Base-by-base conservation (phyloP, 2,797 vertebrate genomes). In the Pyrocephalus nanus region DNA sequence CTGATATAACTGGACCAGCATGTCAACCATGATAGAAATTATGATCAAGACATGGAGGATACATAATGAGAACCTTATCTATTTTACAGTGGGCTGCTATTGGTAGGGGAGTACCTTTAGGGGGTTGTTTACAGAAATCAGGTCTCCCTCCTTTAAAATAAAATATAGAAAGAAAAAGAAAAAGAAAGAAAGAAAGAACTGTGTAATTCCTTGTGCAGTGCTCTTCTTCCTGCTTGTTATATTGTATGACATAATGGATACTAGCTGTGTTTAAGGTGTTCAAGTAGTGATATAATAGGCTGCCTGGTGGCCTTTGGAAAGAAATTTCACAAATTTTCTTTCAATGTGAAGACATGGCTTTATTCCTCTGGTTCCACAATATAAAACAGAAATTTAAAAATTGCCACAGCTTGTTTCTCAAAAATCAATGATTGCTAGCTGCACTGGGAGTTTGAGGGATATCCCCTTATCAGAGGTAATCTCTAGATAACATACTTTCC, bases 11-110 rank as follows among this genome's bases (percentile, higher is more conserved):
- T 96, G 93, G 95, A 95, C 85, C 90, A 97, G 90, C 96, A 96
- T 93, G 93, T 96, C 96, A 97, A 91, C 96, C 87, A 15, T 93
- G 95, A 97, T 97, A 97, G 96, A 97, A 97, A 97, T 96, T 95
- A 93, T 80, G 82, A 96, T 93, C 95, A 96, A 90, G 92, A 97
- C 81, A 90, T 60, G 70, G 84, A 95, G 84, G 73, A 96, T 74
- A 96, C 58, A 77, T 95, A 96, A 97, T 96, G 80, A 97, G 92
- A 96, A 96, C 84, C 86, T 96, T 79, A 96, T 95, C 93, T 95
- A 86, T 96, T 96, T 96, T 97, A 67, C 86, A 76, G 51, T 85
- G 72, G 88, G 34, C 79, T 93, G 50, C 45, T 93, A 54, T 96
- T 95, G 95, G 94, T 94, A 92, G 61, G 72, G 73, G 94, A 93